A percentile compares a stretch with the other conserved stretches of the same genome.
These are phyloP conservation scores for Heliconius charithonia DNA, from an alignment of 2,888 invertebrate species.

Conservation along the genomic window DNA sequence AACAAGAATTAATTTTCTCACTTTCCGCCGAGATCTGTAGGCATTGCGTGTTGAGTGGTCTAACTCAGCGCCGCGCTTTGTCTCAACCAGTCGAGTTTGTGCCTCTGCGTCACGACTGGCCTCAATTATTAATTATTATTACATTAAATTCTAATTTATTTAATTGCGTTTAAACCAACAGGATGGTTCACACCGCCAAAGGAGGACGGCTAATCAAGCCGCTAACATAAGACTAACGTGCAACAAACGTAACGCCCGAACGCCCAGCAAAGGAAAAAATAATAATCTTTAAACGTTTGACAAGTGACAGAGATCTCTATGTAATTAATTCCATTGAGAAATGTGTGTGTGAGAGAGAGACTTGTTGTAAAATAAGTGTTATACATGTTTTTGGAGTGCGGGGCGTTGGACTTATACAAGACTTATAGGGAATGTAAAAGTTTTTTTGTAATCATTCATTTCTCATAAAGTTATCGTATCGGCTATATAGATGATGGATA, in stretches of 20 bases:
- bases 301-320: constrained; percentile 58
- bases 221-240: constrained; percentile 72
- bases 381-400: constrained; percentile 66
- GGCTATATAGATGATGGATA: constrained; percentile 53
- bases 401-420: constrained; percentile 79
- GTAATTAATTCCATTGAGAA: constrained; percentile 41
- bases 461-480: constrained; percentile 76
- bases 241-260: constrained; percentile 68
- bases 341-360: constrained; percentile 47
- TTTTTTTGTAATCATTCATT: constrained; percentile 82
- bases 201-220: constrained; percentile 91
- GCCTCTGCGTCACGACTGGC: no score
- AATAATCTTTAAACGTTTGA: constrained; percentile 58
- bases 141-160: background rate
- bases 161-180: constrained; percentile 59
- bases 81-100: no score
- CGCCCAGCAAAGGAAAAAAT: constrained; percentile 14
- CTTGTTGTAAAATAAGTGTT: constrained; percentile 70
- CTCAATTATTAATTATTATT: no score
- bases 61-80: no score
- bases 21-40: no score
- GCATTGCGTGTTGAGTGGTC: no score
- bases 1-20: no score
- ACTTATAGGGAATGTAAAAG: constrained; percentile 82
- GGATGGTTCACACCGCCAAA: constrained; percentile 96